phyloP scores from a whole-genome alignment of 2,113 vertebrate species.

The Pimephales promelas region DNA sequence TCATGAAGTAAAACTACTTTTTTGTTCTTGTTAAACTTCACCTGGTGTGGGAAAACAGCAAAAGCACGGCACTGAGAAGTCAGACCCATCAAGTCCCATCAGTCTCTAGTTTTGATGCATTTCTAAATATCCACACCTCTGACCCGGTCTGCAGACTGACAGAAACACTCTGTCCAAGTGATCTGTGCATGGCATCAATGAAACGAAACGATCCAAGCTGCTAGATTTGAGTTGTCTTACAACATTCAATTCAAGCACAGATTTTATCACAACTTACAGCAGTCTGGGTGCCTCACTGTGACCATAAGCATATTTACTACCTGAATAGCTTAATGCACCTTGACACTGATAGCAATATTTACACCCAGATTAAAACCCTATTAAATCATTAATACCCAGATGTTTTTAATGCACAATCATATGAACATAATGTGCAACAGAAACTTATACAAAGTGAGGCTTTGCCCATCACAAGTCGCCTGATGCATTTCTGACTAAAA shows the following conservation, averaged over 20 bases:
- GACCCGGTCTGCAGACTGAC: not conserved
- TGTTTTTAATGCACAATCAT: not conserved
- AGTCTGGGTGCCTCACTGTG: not conserved
- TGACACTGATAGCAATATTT: not conserved
- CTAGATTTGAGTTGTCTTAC: not conserved
- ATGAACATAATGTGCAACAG: no score
- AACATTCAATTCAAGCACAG: not conserved
- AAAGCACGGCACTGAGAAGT: not conserved
- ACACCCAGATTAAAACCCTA: no score
- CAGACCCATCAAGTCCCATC: not conserved
- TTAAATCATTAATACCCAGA: not conserved
- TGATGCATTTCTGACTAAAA: no score
- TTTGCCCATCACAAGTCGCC: no score
- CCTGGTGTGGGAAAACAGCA: not conserved
- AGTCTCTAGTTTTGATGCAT: constrained; percentile 1
- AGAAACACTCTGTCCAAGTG: not conserved
- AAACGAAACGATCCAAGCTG: not conserved
- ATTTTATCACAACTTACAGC: not conserved
- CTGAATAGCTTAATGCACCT: not conserved
- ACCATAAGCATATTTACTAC: not conserved
- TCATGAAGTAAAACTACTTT: not conserved
- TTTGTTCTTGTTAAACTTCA: constrained; percentile 7
- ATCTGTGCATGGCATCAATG: not conserved
- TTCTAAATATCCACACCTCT: not conserved
- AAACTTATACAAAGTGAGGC: no score